Conservation (phyloP, 2,113 vertebrate species). For the Xenopus laevis region DNA sequence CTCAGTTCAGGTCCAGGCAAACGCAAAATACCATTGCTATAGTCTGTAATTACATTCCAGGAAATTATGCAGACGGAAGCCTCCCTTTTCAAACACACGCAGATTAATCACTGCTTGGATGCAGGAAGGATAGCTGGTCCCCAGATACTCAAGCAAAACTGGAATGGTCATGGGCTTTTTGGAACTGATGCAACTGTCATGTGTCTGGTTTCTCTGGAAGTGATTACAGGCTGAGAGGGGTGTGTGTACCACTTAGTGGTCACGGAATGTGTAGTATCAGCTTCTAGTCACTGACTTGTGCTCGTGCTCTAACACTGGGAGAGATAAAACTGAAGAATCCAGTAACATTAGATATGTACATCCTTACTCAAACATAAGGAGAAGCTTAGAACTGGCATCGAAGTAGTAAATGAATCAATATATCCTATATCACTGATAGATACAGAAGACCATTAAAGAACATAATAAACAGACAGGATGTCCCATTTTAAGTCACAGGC, state of each 20-base stretch:
- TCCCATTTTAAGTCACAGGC: no score
- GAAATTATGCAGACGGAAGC: slow-evolving; percentile 22
- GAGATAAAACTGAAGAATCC: no score
- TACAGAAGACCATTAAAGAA: no score
- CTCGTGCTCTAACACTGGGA: no score
- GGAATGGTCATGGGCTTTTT: not conserved
- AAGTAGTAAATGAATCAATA: no score
- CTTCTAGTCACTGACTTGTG: no score
- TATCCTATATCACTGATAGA: no score
- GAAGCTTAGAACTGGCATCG: no score
- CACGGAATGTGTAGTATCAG: no score
- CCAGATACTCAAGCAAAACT: not conserved
- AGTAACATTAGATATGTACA: no score
- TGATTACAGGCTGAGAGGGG: not conserved
- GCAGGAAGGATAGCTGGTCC: slow-evolving; percentile 8
- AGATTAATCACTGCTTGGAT: slow-evolving; percentile 29
- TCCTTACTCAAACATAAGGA: no score
- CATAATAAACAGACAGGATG: no score
- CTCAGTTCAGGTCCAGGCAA: slow-evolving; percentile 14
- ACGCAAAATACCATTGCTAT: not conserved
- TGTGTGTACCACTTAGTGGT: not conserved
- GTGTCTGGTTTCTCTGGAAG: not conserved
- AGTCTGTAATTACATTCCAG: slow-evolving; percentile 32
- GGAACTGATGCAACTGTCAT: not conserved
- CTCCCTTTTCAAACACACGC: slow-evolving; percentile 17